These are phyloP conservation scores for Clarias platycephalus DNA, from an alignment of 2,797 vertebrate species.

Conservation along the genomic window DNA sequence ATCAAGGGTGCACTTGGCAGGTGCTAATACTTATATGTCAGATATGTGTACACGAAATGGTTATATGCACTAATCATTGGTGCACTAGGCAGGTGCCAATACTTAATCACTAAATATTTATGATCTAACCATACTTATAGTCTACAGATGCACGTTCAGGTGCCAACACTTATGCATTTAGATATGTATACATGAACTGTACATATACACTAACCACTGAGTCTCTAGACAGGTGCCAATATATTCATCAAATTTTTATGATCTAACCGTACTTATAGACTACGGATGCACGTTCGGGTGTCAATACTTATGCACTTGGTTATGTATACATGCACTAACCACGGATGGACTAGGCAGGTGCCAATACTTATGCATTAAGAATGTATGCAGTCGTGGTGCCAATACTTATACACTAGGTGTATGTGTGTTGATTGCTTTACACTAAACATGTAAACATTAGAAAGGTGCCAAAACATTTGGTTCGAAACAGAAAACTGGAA, in stretches of 20 bases:
- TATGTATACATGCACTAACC: background rate
- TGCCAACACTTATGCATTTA: background rate
- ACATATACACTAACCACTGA: too few relatives aligned
- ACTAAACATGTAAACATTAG: background rate
- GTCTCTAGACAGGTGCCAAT: background rate
- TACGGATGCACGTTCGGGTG: background rate
- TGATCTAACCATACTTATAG: background rate
- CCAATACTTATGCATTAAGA: background rate
- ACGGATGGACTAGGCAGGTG: background rate
- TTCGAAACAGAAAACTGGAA: background rate
- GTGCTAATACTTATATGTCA: background rate
- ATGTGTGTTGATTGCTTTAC: background rate
- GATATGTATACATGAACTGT: background rate
- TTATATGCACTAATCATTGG: too few relatives aligned
- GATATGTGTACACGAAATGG: background rate
- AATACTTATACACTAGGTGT: background rate
- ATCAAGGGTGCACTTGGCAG: background rate
- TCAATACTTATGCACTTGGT: background rate
- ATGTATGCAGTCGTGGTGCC: background rate
- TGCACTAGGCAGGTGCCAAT: background rate
- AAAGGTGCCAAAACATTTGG: background rate
- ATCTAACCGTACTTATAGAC: background rate
- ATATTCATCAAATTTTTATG: too few relatives aligned
- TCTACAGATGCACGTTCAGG: background rate
- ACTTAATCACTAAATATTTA: background rate